Evolutionary conservation across 2,888 invertebrate species (phyloP).

Genomic region (Caenorhabditis virilis): DNA sequence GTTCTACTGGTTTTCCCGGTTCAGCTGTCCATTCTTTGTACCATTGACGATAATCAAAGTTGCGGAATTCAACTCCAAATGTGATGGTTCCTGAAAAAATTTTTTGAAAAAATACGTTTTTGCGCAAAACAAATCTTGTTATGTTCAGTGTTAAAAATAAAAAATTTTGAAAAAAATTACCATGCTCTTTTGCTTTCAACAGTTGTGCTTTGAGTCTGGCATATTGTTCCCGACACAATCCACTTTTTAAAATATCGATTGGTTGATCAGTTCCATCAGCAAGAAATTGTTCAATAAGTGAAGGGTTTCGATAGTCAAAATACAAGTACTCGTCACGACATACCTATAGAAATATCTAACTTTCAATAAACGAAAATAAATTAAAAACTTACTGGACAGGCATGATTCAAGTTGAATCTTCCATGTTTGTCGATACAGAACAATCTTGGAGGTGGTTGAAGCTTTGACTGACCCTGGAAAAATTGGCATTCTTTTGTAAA

Average conservation of each 20-base stretch:
- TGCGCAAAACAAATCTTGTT: neutral
- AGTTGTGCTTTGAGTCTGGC: constrained; percentile 58
- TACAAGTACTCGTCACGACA: constrained; percentile 67
- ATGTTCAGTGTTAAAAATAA: neutral
- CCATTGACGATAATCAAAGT: constrained; percentile 63
- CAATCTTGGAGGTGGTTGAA: constrained; percentile 63
- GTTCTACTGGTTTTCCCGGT: constrained; percentile 44
- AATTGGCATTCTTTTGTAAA: neutral
- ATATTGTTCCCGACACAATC: constrained; percentile 66
- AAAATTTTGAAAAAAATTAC: constrained; percentile 19
- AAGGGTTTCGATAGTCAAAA: constrained; percentile 67
- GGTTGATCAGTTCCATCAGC: constrained; percentile 63
- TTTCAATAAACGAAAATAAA: neutral
- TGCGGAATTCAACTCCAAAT: constrained; percentile 62
- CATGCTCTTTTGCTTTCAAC: constrained; percentile 65
- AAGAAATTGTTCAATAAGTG: constrained; percentile 56
- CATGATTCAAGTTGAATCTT: constrained; percentile 63
- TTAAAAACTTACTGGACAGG: constrained; percentile 57
- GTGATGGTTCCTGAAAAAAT: constrained; percentile 54
- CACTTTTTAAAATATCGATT: constrained; percentile 60
- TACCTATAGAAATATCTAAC: constrained; percentile 10
- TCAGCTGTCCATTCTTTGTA: constrained; percentile 55
- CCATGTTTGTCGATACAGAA: constrained; percentile 66
- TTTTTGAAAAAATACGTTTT: too few species aligned
- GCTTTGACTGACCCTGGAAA: constrained; percentile 57